A percentile compares a stretch with the other conserved stretches of the same genome.
phyloP scores from a whole-genome alignment of 2,113 vertebrate genomes.

The Carollia perspicillata region DNA sequence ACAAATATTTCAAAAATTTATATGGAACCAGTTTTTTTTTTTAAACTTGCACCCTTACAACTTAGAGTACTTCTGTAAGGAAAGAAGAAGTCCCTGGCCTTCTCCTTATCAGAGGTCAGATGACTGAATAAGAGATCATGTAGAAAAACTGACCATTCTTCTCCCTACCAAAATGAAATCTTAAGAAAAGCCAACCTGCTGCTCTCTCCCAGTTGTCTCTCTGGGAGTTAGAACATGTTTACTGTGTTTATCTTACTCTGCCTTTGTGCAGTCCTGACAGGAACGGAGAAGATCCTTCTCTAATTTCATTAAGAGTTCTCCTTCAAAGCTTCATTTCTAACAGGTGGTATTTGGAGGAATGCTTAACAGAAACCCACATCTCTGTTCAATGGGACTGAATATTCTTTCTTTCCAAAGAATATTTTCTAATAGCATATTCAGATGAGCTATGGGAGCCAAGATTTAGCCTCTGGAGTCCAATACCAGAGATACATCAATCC shows the following conservation, averaged over 20 bases:
- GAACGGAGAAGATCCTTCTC: neutral
- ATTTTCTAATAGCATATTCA: neutral
- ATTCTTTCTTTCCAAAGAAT: neutral
- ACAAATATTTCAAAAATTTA: no score
- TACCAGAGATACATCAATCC: neutral
- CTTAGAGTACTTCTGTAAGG: neutral
- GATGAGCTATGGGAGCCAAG: neutral
- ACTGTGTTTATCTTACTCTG: neutral
- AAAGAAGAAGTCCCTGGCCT: neutral
- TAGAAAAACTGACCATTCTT: neutral
- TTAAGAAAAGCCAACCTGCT: neutral
- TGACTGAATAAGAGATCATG: neutral
- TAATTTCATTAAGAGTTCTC: neutral
- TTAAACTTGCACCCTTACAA: neutral
- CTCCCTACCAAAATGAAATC: neutral
- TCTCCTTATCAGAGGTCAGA: neutral
- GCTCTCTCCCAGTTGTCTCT: neutral
- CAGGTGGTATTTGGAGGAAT: neutral
- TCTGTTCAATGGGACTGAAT: neutral
- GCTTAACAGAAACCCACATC: neutral
- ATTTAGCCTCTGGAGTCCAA: neutral
- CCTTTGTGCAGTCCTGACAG: neutral
- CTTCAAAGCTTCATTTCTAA: neutral
- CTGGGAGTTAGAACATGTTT: neutral
- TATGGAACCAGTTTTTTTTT: neutral